Evolutionary conservation across 2,888 invertebrate genomes (phyloP), one percentile per base, ranked within the genome.

Genomic region (Ennomos erosarius): DNA sequence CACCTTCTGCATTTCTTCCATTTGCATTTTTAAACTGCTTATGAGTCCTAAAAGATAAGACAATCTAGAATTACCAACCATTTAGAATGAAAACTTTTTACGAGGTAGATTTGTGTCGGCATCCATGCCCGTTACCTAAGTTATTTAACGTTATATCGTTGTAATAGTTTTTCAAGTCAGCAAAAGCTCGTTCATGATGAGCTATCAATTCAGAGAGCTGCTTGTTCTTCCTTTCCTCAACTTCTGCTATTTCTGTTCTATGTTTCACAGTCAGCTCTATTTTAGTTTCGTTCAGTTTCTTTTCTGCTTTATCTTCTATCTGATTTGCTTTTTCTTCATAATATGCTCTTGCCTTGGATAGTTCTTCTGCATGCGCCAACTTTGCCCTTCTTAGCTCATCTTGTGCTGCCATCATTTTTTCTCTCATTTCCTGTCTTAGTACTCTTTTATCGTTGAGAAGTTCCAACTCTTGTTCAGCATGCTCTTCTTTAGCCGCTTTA

Each of bases 61-160:
- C 8, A 13, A 26, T 6, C 3, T 3, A 26, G 6, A 26, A 26
- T 26, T 26, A 26, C 0, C 26, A 26, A 6, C 6, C 6, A 26
- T 16, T 16, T 16, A 16, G 16, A 16, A 16, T 16, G 3, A 16
- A 16, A 16, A 16, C 3, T 16, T 16, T 2, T 16, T 16, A 16
- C 16, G 16, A 2, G 16, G 3, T 2, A 1, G 16, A 16, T 16
- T 16, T 16, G 16, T 16, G 16, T 16, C 3, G 3, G 3, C 1
- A 3, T 16, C 3, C 6, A 6, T 26, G 6, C 0, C 1, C 26
- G 0, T 26, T 26, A 88, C 98, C 97, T 67, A 99, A 92, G 87
- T 99, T 99, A 83, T 98, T 98, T 10, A 98, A 90, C 0, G 98
- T 98, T 52, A 99, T 98, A 74, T 98, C 98, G 76, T 98, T 98